Percentiles rank a stretch among this genome's conserved stretches.
Evolutionary conservation across 2,888 invertebrate genomes (phyloP).

Genomic region (Trichopria drosophilae): DNA sequence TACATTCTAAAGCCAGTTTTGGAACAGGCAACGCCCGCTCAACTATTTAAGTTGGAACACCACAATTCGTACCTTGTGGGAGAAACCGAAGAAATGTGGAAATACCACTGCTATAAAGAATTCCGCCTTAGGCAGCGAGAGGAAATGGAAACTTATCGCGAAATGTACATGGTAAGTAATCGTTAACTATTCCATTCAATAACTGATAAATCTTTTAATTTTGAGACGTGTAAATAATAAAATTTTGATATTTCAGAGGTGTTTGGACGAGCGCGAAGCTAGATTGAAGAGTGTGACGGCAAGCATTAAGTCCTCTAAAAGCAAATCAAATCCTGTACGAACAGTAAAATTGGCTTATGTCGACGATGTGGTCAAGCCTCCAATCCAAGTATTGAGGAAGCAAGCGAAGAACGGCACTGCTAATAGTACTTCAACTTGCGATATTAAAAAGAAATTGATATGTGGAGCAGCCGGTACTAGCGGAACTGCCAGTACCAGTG

Average conservation of each 20-base stretch:
- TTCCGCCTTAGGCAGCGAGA: constrained; percentile 74
- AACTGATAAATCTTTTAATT: constrained; percentile 1
- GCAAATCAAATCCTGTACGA: constrained; percentile 77
- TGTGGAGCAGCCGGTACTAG: constrained; percentile 33
- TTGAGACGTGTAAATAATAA: not conserved
- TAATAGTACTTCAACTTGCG: constrained; percentile 49
- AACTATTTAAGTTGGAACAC: constrained; percentile 82
- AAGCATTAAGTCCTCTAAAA: constrained; percentile 79
- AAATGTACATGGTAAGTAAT: constrained; percentile 79
- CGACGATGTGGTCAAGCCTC: constrained; percentile 87
- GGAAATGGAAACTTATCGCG: constrained; percentile 88
- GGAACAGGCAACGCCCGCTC: constrained; percentile 82
- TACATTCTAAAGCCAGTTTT: constrained; percentile 86
- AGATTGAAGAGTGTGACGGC: constrained; percentile 79
- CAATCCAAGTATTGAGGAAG: constrained; percentile 77
- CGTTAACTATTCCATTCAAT: constrained; percentile 2
- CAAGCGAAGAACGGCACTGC: constrained; percentile 80
- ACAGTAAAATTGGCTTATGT: constrained; percentile 90
- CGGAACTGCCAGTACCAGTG: constrained; percentile 25
- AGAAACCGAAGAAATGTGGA: constrained; percentile 89
- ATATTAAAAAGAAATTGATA: constrained; percentile 51
- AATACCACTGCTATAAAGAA: constrained; percentile 77
- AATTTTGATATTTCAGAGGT: constrained; percentile 63
- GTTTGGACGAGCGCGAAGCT: constrained; percentile 82
- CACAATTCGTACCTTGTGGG: constrained; percentile 89